Percentiles rank a stretch among this genome's conserved stretches.
Conservation (phyloP, 2,888 invertebrate genomes). For the Nemoura dubitans region DNA sequence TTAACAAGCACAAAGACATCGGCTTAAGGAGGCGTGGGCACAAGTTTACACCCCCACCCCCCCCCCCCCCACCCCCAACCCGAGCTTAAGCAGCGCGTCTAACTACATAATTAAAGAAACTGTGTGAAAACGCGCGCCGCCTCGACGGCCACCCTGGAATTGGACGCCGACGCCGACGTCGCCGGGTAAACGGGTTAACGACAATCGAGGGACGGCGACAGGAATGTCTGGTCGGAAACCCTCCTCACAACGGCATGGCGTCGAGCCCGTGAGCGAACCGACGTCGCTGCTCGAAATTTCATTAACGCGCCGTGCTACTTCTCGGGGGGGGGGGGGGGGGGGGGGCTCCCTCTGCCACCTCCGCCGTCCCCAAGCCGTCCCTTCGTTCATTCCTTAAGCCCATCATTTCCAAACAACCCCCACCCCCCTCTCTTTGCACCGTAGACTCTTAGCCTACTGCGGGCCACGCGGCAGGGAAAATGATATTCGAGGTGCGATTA, state of each 20-base stretch:
- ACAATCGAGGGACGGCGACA: conserved; percentile 20
- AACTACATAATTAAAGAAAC: conserved; percentile 32
- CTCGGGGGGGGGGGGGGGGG: too few species aligned
- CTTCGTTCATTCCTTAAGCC: neutral
- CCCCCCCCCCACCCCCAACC: too few species aligned
- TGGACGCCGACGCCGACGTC: conserved; percentile 20
- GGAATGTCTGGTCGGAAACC: conserved; percentile 3
- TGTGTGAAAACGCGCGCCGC: neutral
- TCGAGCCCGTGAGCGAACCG: conserved; percentile 15
- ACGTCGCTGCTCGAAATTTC: conserved; percentile 47
- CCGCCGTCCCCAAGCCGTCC: neutral
- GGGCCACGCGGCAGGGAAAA: neutral
- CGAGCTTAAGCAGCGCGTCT: neutral
- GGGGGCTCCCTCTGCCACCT: too few species aligned
- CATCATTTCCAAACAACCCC: neutral
- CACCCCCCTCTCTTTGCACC: neutral
- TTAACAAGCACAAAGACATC: neutral
- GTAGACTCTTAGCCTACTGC: neutral
- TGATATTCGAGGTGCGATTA: neutral
- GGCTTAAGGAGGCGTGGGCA: neutral
- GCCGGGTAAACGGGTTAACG: conserved; percentile 8
- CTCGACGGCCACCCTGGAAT: too few species aligned
- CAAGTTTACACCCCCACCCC: neutral
- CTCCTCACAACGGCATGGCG: conserved; percentile 9
- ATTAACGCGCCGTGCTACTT: conserved; percentile 43